phyloP scores from a whole-genome alignment of 2,797 vertebrate genomes.

The Discoglossus pictus region DNA sequence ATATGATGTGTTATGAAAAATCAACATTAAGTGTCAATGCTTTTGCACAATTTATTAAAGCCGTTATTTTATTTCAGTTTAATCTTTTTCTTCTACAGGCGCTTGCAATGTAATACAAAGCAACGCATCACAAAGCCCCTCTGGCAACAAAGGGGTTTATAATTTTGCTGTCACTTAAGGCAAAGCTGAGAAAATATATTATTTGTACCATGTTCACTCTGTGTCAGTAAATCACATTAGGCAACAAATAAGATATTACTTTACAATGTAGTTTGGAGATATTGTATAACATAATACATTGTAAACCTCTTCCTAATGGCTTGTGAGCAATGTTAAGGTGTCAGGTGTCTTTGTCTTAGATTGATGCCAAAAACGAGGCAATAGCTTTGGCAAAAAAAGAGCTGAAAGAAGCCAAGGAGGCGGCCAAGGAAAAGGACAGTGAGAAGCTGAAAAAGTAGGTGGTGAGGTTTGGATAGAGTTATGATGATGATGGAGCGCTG shows the following conservation, averaged over 20 bases:
- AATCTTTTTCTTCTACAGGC: no score
- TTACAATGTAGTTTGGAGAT: constrained; percentile 6
- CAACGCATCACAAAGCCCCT: no score
- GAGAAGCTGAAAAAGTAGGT: constrained; percentile 67
- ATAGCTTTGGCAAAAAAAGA: constrained; percentile 66
- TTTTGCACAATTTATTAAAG: no score
- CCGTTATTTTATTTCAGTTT: no score
- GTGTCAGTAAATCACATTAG: not conserved
- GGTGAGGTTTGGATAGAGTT: not conserved
- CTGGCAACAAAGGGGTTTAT: no score
- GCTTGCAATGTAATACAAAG: no score
- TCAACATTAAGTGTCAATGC: no score
- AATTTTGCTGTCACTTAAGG: no score
- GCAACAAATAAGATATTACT: constrained; percentile 3
- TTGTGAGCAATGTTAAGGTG: constrained; percentile 5
- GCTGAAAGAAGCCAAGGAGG: constrained; percentile 68
- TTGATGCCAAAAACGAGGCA: constrained; percentile 68
- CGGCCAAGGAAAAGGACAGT: constrained; percentile 61
- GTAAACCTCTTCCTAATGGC: constrained; percentile 1
- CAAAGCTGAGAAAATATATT: no score
- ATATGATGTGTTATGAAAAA: no score
- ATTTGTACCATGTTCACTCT: not conserved
- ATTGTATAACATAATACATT: constrained; percentile 5
- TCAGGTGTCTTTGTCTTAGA: constrained; percentile 51
- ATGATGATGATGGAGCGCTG: no score